These are phyloP conservation scores for Moxostoma hubbsi DNA, from an alignment of 2,797 vertebrate species.

Conservation along the genomic window DNA sequence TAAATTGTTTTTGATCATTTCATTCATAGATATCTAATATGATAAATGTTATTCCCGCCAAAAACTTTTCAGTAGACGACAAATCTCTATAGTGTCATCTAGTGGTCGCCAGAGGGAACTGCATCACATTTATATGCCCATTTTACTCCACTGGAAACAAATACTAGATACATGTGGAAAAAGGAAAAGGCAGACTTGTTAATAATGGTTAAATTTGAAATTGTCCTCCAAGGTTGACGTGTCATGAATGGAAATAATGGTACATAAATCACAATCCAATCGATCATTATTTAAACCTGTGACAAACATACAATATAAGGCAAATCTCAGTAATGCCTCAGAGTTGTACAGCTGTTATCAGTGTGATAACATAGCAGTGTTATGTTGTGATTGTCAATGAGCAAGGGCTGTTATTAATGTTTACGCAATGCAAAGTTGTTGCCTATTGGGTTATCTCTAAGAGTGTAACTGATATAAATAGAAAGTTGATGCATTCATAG, in stretches of 20 bases:
- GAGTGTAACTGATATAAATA: neutral
- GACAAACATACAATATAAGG: conserved; percentile 7
- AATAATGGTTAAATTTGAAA: neutral
- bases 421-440: neutral
- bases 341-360: conserved; percentile 14
- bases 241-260: neutral
- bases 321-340: neutral
- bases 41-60: neutral
- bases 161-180: neutral
- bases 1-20: no score
- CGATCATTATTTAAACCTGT: conserved; percentile 18
- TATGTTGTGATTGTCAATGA: neutral
- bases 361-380: neutral
- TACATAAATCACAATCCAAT: neutral
- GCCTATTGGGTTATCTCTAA: neutral
- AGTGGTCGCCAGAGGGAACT: neutral
- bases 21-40: neutral
- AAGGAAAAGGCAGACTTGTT: neutral
- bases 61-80: no score
- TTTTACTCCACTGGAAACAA: neutral
- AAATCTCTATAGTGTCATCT: neutral
- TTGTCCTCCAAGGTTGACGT: neutral
- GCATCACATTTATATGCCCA: neutral
- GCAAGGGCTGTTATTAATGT: neutral
- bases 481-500: neutral